Evolutionary conservation across 2,797 vertebrate species (phyloP).

Genomic region (Premnoplex brunnescens): DNA sequence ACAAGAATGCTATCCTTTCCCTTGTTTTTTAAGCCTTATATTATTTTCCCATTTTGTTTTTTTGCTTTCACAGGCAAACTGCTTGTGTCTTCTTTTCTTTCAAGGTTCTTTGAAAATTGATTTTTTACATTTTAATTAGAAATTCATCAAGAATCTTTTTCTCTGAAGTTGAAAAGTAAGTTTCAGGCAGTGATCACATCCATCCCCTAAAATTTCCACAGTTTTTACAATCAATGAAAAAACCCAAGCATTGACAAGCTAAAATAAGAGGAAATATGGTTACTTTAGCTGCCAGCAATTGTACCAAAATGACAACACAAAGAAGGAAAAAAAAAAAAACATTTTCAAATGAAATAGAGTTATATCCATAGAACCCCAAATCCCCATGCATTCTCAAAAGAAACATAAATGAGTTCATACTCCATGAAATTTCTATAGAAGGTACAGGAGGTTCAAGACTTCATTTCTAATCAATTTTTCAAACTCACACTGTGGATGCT

Average conservation of each 20-base stretch:
- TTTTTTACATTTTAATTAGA: conserved; percentile 5
- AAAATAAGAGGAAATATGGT: conserved; percentile 54
- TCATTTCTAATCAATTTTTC: neutral
- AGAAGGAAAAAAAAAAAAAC: neutral
- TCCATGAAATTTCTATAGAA: neutral
- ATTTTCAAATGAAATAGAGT: neutral
- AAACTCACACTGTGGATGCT: neutral
- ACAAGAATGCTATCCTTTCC: neutral
- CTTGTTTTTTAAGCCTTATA: neutral
- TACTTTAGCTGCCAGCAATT: conserved; percentile 43
- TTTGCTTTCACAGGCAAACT: neutral
- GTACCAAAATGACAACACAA: conserved; percentile 41
- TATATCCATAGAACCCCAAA: neutral
- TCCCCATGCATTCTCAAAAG: neutral
- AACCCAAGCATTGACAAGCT: neutral
- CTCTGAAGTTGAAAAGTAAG: neutral
- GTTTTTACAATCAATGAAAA: conserved; percentile 52
- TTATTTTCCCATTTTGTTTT: neutral
- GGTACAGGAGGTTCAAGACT: neutral
- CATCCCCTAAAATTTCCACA: conserved; percentile 4
- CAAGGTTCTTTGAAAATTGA: neutral
- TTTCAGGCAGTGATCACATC: conserved; percentile 33
- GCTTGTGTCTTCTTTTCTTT: neutral
- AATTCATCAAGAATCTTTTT: neutral
- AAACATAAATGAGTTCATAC: neutral